Evolutionary conservation across 2,888 invertebrate genomes (phyloP), one percentile per base, ranked within the genome.

Genomic region (Argyresthia goedartella): DNA sequence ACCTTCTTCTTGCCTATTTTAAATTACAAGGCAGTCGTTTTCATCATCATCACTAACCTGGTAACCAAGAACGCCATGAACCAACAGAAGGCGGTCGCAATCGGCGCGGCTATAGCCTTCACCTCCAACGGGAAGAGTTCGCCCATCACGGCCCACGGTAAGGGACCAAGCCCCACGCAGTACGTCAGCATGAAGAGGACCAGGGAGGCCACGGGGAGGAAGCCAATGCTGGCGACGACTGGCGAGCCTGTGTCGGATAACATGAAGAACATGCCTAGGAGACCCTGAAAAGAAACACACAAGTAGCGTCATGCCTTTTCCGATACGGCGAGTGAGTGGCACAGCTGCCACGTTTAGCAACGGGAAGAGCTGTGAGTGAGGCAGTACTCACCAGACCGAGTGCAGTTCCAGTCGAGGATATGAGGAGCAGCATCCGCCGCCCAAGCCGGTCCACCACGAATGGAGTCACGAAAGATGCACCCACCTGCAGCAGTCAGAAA

Each of bases 131-230:
- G 91, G 72, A 96, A 92, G 73, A 95, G 88, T 72, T 95, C 95
- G 0, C 93, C 91, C 88, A 95, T 90, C 34, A 95, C 90, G 0
- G 94, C 92, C 95, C 95, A 95, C 0, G 94, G 93, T 34, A 95
- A 71, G 0, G 94, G 92, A 1, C 97, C 95, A 55, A 92, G 90
- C 0, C 91, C 94, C 64, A 91, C 82, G 73, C 93, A 92, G 78
- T 94, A 95, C 0, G 91, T 89, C 49, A 91, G 78, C 53, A 94
- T 93, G 79, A 92, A 95, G n/a, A 92, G 62, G 0, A 94, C 88
- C 49, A 95, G 74, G 0, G 93, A 90, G 7, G 91, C 68, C 10
- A 95, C 88, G 0, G 95, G 95, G 42, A 95, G 70, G 91, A 92
- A 93, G 0, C 87, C 72, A 48, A 93, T 84, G 11, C 64, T 73